Conservation (phyloP, 2,797 vertebrate species). For the Melanitta fusca region DNA sequence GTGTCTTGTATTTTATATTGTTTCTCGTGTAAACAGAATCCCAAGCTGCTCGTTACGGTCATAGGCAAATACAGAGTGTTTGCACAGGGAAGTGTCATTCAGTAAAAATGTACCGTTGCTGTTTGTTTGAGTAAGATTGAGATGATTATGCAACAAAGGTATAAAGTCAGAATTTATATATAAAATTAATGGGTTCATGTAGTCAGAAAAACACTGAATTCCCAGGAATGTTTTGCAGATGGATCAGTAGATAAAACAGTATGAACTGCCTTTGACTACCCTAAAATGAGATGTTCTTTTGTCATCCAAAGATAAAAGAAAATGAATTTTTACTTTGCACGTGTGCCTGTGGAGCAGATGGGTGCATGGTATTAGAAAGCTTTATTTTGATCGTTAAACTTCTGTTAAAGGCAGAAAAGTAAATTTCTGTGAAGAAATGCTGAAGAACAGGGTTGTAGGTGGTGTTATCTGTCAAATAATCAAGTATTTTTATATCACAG, state of each 20-base stretch:
- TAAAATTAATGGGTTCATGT: background rate
- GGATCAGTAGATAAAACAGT: constrained; percentile 16
- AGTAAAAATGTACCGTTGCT: background rate
- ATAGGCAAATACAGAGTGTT: background rate
- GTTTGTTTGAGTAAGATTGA: background rate
- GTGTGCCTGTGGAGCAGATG: constrained; percentile 35
- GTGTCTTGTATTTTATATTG: background rate
- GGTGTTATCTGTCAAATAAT: constrained; percentile 51
- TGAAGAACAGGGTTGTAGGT: constrained; percentile 38
- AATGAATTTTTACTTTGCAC: background rate
- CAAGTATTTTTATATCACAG: constrained; percentile 59
- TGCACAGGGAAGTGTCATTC: background rate
- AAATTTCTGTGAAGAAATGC: background rate
- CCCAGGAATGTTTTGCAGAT: constrained; percentile 6
- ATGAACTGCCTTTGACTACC: constrained; percentile 15
- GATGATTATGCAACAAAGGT: background rate
- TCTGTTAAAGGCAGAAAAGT: background rate
- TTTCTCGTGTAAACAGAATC: background rate
- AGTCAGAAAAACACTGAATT: background rate
- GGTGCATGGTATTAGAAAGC: background rate
- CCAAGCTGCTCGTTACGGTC: background rate
- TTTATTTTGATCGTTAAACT: constrained; percentile 40
- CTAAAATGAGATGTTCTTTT: background rate
- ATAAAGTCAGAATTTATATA: fast-evolving
- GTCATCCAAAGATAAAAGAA: constrained; percentile 14